Base-by-base conservation (phyloP, 2,797 vertebrate species). In the Acipenser transmontanus region DNA sequence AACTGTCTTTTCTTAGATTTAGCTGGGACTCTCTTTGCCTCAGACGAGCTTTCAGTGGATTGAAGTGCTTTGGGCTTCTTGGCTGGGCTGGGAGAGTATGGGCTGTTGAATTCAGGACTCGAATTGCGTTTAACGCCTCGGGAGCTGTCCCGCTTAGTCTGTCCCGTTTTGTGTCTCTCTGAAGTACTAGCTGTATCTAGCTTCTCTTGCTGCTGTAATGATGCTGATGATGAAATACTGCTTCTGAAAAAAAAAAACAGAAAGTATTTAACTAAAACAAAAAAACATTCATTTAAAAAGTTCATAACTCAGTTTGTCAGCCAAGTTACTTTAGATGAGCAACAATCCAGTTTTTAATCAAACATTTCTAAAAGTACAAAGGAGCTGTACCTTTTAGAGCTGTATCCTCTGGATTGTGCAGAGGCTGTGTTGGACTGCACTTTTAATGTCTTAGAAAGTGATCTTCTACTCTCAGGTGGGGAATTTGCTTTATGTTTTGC, bases 391-490 rank as follows among this genome's bases (percentile, higher is more conserved):
- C 96, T 98, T 96, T 93, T 94, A 88, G 95, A 94, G 91, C 94
- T 92, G 93, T 97, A 93, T 91, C 96, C 95, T 89, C 92, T 95
- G 92, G 93, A 93, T 87, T 95, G 95, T 84, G 95, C 94, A 92
- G 93, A 81, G 91, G 93, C 88, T 88, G 94, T 94, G 91, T 91
- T 96, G 94, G 94, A 88, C 83, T 94, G 92, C 93, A 95, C 93
- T 98, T 98, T 98, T 91, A 96, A 92, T 94, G 94, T 91, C 92
- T 98, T 98, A 93, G 93, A 93, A 93, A 94, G 91, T 91, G 93
- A 92, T 94, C 95, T 95, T 96, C 92, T 98, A 94, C 88, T 96
- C 92, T 99, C 95, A 93, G 96, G 93, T 91, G 92, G 94, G 93
- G 92, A 98, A 96, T 92, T 94, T 91, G 93, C 91, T 93, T 98